Percentiles rank a stretch among this genome's conserved stretches.
Evolutionary conservation across 2,113 vertebrate genomes (phyloP).

Genomic region (Lagenorhynchus albirostris): DNA sequence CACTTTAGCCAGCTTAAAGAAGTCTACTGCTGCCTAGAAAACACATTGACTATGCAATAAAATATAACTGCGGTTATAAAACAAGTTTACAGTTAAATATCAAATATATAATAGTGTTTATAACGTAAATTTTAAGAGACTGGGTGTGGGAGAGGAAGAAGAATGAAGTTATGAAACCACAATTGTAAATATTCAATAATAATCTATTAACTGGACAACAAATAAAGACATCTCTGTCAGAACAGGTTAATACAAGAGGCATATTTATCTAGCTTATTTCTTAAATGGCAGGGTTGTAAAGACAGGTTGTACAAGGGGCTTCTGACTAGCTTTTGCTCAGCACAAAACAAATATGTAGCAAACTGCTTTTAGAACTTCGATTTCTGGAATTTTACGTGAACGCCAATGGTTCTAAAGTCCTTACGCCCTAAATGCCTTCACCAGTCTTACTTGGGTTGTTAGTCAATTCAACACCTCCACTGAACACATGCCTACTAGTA

Average conservation of each 20-base stretch:
- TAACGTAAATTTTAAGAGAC: background rate
- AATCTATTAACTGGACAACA: background rate
- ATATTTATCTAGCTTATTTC: constrained; percentile 9
- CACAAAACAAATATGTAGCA: background rate
- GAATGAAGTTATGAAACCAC: background rate
- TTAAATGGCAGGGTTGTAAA: background rate
- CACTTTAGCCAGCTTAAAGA: background rate
- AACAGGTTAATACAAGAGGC: background rate
- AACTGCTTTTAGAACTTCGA: background rate
- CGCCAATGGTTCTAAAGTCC: background rate
- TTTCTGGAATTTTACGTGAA: background rate
- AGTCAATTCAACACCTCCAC: background rate
- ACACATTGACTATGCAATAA: background rate
- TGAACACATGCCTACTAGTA: background rate
- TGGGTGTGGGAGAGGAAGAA: background rate
- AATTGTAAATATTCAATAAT: background rate
- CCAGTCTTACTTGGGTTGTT: background rate
- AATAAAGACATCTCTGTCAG: background rate
- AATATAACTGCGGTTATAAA: background rate
- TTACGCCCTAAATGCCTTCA: background rate
- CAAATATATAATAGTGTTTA: background rate
- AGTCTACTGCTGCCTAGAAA: background rate
- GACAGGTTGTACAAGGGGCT: background rate
- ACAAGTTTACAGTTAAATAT: background rate
- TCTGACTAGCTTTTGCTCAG: background rate